Percentiles rank a stretch among this genome's conserved stretches.
Conservation (phyloP, 1,140 invertebrate genomes). For the Limonius californicus region DNA sequence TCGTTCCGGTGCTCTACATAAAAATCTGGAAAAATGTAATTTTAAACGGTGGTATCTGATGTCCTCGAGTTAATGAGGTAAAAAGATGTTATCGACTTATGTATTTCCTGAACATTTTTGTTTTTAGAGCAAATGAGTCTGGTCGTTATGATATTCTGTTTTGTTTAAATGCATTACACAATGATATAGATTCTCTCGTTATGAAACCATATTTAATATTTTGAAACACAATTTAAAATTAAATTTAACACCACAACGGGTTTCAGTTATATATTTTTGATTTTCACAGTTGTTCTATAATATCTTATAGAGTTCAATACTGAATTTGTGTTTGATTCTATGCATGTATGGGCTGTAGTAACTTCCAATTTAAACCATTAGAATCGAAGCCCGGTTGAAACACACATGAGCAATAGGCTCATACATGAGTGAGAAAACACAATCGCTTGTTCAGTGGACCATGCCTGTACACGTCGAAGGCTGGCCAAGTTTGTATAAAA, state of each 20-base stretch:
- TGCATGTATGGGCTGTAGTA: too few species aligned
- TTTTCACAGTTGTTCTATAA: too few species aligned
- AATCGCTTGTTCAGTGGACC: slow-evolving; percentile 14
- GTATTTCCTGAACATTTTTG: neutral
- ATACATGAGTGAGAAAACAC: slow-evolving; percentile 16
- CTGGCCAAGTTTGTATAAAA: slow-evolving; percentile 11
- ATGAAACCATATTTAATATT: too few species aligned
- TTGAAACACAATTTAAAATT: too few species aligned
- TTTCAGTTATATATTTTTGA: too few species aligned
- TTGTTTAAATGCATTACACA: neutral
- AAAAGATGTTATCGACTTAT: neutral
- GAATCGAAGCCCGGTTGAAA: slow-evolving; percentile 7
- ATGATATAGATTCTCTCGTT: too few species aligned
- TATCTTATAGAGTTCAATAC: too few species aligned
- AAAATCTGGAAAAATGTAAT: neutral
- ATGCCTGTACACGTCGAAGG: slow-evolving; percentile 5
- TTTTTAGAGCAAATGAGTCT: neutral
- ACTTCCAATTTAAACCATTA: slow-evolving; percentile 13
- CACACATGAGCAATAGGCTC: slow-evolving; percentile 12
- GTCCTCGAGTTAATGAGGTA: neutral
- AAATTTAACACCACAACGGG: too few species aligned
- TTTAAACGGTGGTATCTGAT: neutral
- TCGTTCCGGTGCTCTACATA: too few species aligned
- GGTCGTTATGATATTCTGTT: neutral
- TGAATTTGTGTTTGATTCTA: too few species aligned